Base-by-base conservation (phyloP, 92 coral and sea anemone species). In the Zoanthus solanderi region DNA sequence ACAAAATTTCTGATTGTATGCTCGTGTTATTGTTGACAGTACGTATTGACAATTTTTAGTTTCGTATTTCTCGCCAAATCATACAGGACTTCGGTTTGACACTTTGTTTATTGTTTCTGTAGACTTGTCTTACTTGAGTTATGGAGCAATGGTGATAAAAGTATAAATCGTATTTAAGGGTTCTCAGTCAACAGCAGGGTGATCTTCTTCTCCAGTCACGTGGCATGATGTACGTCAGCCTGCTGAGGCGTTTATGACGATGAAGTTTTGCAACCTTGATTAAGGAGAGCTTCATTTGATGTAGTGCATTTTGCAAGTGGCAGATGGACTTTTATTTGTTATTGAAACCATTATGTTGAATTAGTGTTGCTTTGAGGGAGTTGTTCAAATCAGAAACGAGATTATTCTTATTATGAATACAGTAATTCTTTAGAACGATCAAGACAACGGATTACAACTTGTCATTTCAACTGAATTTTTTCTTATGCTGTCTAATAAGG, bases 281-380 rank as follows among this genome's bases (percentile, higher is more conserved):
- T 6, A 14, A 81, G 85, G 85, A 46, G 85, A 45, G 30, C 85
- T 81, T 81, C 75, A 66, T 81, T 46, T 81, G 85, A 81, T 81
- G 61, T 13, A 46, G 85, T 81, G 28, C 74, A 66, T 48, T 6
- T 37, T 81, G 85, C 42, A 10, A 6, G 85, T 50, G 85, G 9
- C 42, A 34, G 42, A 50, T 50, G 54, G 12, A 50, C 54, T 50
- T 50, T 7, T 1, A 50, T 7, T 50, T 50, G 54, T 50, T 50
- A 50, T 50, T 50, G 54, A 50, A 50, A 50, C 54, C 1, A 7
- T 7, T 10, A 50, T 50, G 9, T 34, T 34, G 42, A 34, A 34
- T 34, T 34, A 34, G 42, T 34, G 42, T 34, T 34, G 42, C 42
- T 34, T 34, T 34, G 42, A 34, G 42, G 3, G 42, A 10, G 9